Evolutionary conservation across 1,140 invertebrate genomes (phyloP), one percentile per base, ranked within the genome.

Genomic region (Scaptomyza graminum): DNA sequence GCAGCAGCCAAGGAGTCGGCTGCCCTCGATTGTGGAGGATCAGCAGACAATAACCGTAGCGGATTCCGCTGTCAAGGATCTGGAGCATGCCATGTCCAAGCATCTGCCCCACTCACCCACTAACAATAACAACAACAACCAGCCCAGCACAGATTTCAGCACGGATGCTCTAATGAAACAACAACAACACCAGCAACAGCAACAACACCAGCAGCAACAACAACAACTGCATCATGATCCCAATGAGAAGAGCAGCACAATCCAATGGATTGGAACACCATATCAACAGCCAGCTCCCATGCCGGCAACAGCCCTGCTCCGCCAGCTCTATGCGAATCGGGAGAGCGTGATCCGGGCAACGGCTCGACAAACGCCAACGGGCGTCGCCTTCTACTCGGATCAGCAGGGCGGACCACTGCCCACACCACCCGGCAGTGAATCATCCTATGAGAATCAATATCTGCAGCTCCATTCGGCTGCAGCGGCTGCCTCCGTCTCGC

Each of bases 51-150:
- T 25, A 8, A 50, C 63, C 0, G 71, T 61, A 0, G 68, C 82
- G 0, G 90, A 92, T 44, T 77, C 84, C 3, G 90, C 90, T 3
- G 90, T 91, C 0, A 97, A 97, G 91, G 97, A 98, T 81, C 93
- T 98, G 68, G 97, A 99, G 92, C 97, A 98, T 80, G 97, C 97
- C 11, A 99, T 98, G 97, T 98, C 97, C 16, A 98, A 98, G 90
- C 97, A 99, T 93, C 92, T 98, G 43, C 97, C 97, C 0, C 97
- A 97, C 0, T 93, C 94, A 5, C 93, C 94, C 2, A 89, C 63
- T 12, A 16, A 76, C 54, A 69, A 64, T 47, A 62, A 54, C 13
- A 76, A 71, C 62, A 75, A 74, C 51, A 73, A 74, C 25, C 81
- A 87, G 4, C 91, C 93, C 13, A 94, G 93, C 6, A 92, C 96